A percentile compares a stretch with the other conserved stretches of the same genome.
These are phyloP conservation scores for Cynoglossus semilaevis DNA, from an alignment of 2,113 vertebrate genomes.

Conservation along the genomic window DNA sequence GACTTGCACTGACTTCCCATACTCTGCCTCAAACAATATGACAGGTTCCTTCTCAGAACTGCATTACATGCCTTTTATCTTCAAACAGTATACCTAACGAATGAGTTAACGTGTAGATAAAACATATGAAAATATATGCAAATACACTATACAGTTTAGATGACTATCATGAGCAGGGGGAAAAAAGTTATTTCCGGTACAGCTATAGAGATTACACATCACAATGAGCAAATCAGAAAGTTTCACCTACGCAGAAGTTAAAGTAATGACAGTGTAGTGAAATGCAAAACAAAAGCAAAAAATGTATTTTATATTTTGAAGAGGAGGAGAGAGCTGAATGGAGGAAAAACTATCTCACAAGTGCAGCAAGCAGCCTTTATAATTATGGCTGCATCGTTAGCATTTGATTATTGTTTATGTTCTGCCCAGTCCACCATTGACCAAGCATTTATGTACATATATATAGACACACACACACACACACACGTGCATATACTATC, in stretches of 20 bases:
- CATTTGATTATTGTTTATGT: slow-evolving; percentile 66
- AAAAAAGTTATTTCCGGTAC: too few relatives aligned
- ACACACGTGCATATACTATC: slow-evolving; percentile 16
- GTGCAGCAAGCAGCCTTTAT: slow-evolving; percentile 22
- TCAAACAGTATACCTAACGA: too few relatives aligned
- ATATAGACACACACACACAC: not conserved
- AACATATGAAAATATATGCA: too few relatives aligned
- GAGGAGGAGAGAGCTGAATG: not conserved
- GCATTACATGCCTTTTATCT: too few relatives aligned
- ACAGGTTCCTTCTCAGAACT: too few relatives aligned
- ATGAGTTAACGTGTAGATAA: too few relatives aligned
- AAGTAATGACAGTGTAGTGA: slow-evolving; percentile 17
- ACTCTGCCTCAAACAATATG: too few relatives aligned
- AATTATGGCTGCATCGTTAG: slow-evolving; percentile 52
- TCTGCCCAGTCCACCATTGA: slow-evolving; percentile 32
- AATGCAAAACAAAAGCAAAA: slow-evolving; percentile 12
- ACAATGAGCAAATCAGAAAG: too few relatives aligned
- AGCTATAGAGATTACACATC: too few relatives aligned
- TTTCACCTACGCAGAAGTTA: slow-evolving; percentile 1
- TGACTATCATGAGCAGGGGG: too few relatives aligned
- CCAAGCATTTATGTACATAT: slow-evolving; percentile 15
- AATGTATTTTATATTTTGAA: slow-evolving; percentile 27
- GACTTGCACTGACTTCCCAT: too few relatives aligned
- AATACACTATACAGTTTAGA: too few relatives aligned
- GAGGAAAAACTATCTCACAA: slow-evolving; percentile 29